Evolutionary conservation across 2,113 vertebrate species (phyloP), one percentile per base, ranked within the genome.

Genomic region (Cromileptes altivelis): DNA sequence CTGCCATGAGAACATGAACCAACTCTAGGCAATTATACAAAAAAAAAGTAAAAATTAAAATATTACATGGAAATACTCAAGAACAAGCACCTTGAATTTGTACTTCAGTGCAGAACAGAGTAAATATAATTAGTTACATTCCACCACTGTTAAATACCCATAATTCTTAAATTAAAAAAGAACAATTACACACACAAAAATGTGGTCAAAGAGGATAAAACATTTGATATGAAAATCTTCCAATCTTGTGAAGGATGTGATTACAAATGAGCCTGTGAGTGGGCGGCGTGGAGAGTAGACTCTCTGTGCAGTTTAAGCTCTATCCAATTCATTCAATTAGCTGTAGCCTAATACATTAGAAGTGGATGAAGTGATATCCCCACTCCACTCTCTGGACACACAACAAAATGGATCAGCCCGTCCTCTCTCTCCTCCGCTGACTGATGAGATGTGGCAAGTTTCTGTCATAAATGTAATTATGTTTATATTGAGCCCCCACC

Each of bases 401-500:
- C 65, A 53, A 55, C 81, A 87, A 88, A 90, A 68, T 37, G 14
- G 78, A 90, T 92, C 65, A 87, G 21, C 23, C 25, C 42, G 17
- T 49, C 75, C 69, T 83, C 52, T 21, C 37, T 81, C 82, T 64
- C 77, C 70, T 49, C 58, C 21, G 2, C 86, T 82, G 82, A 87
- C 80, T 81, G 88, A 91, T 92, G 82, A 87, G 91, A 89, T 53
- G 82, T 84, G 90, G 58, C 53, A 49, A 84, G 70, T 87, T 88
- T 91, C 85, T 65, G 75, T 88, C 86, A 90, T 78, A 89, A 92
- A 95, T 89, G 70, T 63, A 77, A 94, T 95, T 94, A 92, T 82
- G 82, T 86, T 83, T 50, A 87, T 85, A 90, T 58, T 78, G 84
- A 85, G 76, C 57, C 75, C 61, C 17, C 60, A 23, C 75, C 75